These are phyloP conservation scores for Syrphus vitripennis DNA, from an alignment of 2,888 invertebrate genomes.

Conservation along the genomic window DNA sequence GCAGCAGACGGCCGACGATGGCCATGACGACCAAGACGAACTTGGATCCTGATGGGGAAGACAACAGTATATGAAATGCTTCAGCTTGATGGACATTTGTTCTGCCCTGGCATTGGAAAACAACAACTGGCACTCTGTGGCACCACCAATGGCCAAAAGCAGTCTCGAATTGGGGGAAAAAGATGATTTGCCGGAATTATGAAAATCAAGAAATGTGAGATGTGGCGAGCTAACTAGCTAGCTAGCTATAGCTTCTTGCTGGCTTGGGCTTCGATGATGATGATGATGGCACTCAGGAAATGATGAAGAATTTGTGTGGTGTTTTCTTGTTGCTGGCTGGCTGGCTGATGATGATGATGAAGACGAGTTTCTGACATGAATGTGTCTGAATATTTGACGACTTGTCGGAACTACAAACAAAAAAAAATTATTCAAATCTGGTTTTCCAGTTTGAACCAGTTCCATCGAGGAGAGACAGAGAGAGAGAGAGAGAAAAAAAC, in stretches of 20 bases:
- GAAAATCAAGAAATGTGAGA: conserved; percentile 56
- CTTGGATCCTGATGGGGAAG: not conserved
- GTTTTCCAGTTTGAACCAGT: conserved; percentile 23
- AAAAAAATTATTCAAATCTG: conserved; percentile 50
- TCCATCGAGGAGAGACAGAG: not conserved
- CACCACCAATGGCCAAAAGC: conserved; percentile 9
- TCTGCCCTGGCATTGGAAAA: not conserved
- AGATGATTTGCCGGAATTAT: conserved; percentile 61
- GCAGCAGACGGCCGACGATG: conserved; percentile 15
- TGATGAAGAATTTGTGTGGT: not conserved
- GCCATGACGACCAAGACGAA: not conserved
- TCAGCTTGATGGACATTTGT: conserved; percentile 31
- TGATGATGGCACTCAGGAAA: conserved; percentile 7
- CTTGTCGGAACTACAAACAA: conserved; percentile 59
- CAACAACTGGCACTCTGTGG: not conserved
- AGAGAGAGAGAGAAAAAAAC: not conserved
- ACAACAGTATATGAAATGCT: not conserved
- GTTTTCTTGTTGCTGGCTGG: not conserved
- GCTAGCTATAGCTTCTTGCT: not conserved
- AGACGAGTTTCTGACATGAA: conserved; percentile 67
- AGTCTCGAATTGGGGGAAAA: conserved; percentile 42
- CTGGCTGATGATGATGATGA: conserved; percentile 35
- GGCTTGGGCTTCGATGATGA: not conserved
- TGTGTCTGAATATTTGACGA: conserved; percentile 62
- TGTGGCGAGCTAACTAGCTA: not conserved